These are phyloP conservation scores for Eolophus roseicapilla DNA, from an alignment of 2,113 vertebrate species.

Conservation along the genomic window DNA sequence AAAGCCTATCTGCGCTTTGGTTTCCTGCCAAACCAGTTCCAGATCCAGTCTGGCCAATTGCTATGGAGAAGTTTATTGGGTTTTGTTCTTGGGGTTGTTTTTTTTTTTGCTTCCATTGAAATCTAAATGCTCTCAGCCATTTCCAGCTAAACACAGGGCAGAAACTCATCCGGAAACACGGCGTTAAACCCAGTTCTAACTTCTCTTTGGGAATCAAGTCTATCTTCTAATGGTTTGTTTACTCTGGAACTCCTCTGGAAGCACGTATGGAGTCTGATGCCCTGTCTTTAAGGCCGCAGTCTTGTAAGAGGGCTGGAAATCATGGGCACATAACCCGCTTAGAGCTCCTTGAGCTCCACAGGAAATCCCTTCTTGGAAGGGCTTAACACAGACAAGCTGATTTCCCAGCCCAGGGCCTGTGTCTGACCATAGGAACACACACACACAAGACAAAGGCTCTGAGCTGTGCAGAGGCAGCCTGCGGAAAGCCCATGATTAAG, in stretches of 20 bases:
- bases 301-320: background rate
- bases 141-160: background rate
- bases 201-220: background rate
- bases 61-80: background rate
- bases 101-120: background rate
- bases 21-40: slow-evolving; percentile 30
- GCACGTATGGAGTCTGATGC: background rate
- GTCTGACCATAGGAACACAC: background rate
- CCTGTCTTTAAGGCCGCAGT: background rate
- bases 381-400: background rate
- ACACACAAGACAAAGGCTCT: background rate
- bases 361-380: slow-evolving; percentile 45
- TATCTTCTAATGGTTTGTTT: background rate
- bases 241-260: background rate
- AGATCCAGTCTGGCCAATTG: background rate
- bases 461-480: background rate
- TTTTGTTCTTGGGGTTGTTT: background rate
- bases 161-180: background rate
- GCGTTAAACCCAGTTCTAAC: background rate
- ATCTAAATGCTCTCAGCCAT: background rate
- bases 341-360: slow-evolving; percentile 18
- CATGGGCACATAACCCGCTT: background rate
- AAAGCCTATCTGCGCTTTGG: background rate
- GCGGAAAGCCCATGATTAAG: background rate
- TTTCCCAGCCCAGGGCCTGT: background rate